Conservation (phyloP, 2,113 vertebrate genomes). For the Aptenodytes patagonicus region DNA sequence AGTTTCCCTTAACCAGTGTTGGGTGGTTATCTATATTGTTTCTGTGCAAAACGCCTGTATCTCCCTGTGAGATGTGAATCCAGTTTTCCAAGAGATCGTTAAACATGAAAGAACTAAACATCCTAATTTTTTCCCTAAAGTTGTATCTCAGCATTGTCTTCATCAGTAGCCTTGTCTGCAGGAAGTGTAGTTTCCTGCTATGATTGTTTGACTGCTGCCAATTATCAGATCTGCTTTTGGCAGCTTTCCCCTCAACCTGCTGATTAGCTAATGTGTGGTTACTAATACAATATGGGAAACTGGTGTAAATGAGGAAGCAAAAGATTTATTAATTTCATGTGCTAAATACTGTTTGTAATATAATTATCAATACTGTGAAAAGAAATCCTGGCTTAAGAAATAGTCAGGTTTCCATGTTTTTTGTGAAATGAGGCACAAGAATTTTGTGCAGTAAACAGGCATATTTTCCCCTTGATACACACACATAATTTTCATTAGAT, state of each 20-base stretch:
- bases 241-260: conserved; percentile 59
- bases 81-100: conserved; percentile 9
- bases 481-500: conserved; percentile 1
- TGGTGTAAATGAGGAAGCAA: conserved; percentile 33
- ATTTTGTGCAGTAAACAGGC: conserved; percentile 1
- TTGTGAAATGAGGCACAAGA: conserved; percentile 30
- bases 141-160: conserved; percentile 26
- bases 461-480: neutral
- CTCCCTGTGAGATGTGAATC: neutral
- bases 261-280: conserved; percentile 58
- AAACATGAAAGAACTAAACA: conserved; percentile 6
- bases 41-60: neutral
- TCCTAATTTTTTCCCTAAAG: neutral
- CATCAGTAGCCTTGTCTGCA: conserved; percentile 37
- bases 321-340: conserved; percentile 59
- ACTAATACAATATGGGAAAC: conserved; percentile 57
- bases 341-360: conserved; percentile 47
- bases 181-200: conserved; percentile 65
- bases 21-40: neutral
- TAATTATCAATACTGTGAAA: conserved; percentile 37
- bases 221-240: conserved; percentile 55
- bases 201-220: conserved; percentile 64
- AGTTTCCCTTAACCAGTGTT: neutral
- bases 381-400: conserved; percentile 32
- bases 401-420: neutral